Evolutionary conservation across 2,797 vertebrate species (phyloP).

Genomic region (Threskiornis aethiopicus): DNA sequence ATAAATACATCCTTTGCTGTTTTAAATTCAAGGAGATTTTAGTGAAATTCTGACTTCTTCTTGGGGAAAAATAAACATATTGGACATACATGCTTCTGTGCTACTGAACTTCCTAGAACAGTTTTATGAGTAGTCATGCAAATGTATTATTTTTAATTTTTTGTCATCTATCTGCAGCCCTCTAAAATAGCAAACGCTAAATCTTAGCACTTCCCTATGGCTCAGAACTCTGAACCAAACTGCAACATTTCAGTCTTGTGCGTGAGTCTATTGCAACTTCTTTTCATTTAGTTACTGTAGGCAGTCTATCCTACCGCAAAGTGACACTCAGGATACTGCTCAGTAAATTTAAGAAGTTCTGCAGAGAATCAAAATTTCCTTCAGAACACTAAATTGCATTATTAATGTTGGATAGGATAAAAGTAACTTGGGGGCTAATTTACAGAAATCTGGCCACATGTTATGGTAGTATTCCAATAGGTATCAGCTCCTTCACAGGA

Average conservation of each 20-base stretch:
- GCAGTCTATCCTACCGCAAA: background rate
- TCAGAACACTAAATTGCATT: background rate
- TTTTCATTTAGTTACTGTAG: background rate
- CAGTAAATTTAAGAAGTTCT: background rate
- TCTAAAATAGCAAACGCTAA: background rate
- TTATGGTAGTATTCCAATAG: background rate
- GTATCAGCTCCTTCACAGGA: background rate
- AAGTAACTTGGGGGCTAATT: accelerated
- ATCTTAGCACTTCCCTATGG: background rate
- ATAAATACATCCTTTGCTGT: background rate
- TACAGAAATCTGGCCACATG: background rate
- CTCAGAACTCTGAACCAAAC: background rate
- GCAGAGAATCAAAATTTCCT: background rate
- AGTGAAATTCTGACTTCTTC: background rate
- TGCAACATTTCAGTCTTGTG: background rate
- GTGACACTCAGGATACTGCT: background rate
- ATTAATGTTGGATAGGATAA: background rate
- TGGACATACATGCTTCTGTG: background rate
- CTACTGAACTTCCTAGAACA: background rate
- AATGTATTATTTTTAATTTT: background rate
- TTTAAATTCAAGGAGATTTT: background rate
- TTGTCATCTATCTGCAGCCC: background rate
- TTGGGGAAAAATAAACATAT: background rate
- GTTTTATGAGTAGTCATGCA: background rate
- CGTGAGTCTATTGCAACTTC: background rate